Conservation (phyloP, 2,113 vertebrate species). For the Aramus guarauna region DNA sequence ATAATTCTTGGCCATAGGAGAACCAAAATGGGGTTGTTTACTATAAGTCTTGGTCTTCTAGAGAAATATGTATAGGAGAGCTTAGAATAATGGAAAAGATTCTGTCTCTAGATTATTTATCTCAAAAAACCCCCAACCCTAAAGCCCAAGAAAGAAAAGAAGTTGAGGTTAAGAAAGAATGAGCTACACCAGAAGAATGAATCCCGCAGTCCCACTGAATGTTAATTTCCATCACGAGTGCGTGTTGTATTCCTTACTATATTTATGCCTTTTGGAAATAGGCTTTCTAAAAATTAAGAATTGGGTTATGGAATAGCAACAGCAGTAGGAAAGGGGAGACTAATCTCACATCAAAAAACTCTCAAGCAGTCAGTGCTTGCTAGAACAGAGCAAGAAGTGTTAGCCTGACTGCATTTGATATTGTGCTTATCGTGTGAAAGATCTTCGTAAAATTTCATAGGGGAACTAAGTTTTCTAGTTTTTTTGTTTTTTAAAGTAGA, state of each 20-base stretch:
- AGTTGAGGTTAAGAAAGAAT: background rate
- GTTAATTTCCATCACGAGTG: background rate
- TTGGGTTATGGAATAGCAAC: background rate
- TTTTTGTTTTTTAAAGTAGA: background rate
- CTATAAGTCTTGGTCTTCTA: background rate
- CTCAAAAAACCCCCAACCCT: background rate
- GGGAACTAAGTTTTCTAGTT: background rate
- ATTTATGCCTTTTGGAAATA: background rate
- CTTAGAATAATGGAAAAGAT: background rate
- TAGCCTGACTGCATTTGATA: background rate
- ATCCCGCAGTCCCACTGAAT: background rate
- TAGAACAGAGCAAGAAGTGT: background rate
- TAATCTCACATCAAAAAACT: background rate
- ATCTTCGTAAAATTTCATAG: background rate
- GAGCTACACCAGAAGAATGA: background rate
- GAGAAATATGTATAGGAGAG: background rate
- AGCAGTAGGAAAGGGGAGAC: background rate
- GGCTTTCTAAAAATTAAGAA: background rate
- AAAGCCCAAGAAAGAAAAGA: background rate
- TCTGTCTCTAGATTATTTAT: background rate
- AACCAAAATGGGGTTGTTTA: background rate
- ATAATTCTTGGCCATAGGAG: constrained; percentile 1
- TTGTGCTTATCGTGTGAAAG: background rate
- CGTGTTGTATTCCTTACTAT: background rate
- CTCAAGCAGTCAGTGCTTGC: background rate